Evolutionary conservation across 2,113 vertebrate genomes (phyloP).

Genomic region (Argyrosomus japonicus): DNA sequence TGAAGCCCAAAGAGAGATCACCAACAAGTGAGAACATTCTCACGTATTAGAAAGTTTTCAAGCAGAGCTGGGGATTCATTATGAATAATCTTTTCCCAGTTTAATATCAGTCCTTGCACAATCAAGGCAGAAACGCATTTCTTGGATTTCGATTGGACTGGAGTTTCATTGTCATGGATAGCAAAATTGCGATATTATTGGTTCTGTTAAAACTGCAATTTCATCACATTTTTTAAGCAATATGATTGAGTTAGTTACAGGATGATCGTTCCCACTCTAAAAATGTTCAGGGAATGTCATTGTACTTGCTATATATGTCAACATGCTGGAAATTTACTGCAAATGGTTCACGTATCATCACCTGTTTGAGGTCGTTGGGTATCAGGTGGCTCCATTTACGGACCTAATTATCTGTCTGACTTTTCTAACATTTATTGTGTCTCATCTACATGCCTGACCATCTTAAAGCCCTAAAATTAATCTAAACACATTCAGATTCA

Average conservation of each 20-base stretch:
- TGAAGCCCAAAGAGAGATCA: slow-evolving; percentile 12
- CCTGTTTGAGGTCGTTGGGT: slow-evolving; percentile 21
- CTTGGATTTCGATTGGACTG: slow-evolving; percentile 35
- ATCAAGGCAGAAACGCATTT: slow-evolving; percentile 34
- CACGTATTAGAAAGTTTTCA: slow-evolving; percentile 53
- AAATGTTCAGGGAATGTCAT: slow-evolving; percentile 25
- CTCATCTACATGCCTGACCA: neutral
- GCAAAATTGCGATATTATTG: slow-evolving; percentile 57
- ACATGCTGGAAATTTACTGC: neutral
- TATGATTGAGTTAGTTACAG: slow-evolving; percentile 25
- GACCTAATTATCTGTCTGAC: slow-evolving; percentile 33
- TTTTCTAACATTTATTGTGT: slow-evolving; percentile 1
- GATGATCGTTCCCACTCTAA: neutral
- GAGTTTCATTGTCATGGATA: slow-evolving; percentile 40
- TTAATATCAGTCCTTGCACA: slow-evolving; percentile 59
- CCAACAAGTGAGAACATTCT: slow-evolving; percentile 38
- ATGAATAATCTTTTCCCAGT: slow-evolving; percentile 54
- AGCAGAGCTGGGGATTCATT: slow-evolving; percentile 51
- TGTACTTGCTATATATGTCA: neutral
- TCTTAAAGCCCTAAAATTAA: slow-evolving; percentile 22
- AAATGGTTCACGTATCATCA: slow-evolving; percentile 1
- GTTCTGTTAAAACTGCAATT: slow-evolving; percentile 47
- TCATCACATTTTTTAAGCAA: slow-evolving; percentile 35
- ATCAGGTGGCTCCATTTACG: slow-evolving; percentile 36
- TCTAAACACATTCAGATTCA: slow-evolving; percentile 1